Evolutionary conservation across 2,113 vertebrate species (phyloP).

Genomic region (Dromas ardeola): DNA sequence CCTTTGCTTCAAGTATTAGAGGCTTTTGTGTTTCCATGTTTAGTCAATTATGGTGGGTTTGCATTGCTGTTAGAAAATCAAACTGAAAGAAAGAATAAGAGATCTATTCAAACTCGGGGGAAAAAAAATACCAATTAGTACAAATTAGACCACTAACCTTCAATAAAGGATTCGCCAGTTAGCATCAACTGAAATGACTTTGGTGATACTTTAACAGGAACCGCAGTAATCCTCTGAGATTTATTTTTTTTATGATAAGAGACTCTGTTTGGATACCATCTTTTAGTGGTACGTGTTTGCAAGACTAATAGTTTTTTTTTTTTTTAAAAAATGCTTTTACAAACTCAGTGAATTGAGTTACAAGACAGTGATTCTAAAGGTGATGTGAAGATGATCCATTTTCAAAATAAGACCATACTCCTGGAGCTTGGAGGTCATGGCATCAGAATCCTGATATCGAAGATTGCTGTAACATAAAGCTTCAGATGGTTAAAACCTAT

Average conservation of each 20-base stretch:
- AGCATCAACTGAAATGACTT: background rate
- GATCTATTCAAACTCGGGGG: background rate
- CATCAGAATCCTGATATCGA: background rate
- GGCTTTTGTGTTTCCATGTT: background rate
- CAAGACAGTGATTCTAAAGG: background rate
- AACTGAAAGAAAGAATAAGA: background rate
- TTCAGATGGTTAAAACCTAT: background rate
- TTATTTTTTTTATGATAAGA: background rate
- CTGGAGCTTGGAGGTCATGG: background rate
- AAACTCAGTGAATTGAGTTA: background rate
- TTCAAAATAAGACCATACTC: background rate
- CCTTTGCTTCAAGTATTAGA: background rate
- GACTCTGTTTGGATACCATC: rapidly evolving
- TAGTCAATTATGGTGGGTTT: background rate
- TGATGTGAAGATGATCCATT: background rate
- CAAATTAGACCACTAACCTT: background rate
- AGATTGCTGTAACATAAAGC: background rate
- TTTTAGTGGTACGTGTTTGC: background rate
- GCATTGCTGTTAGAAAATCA: background rate
- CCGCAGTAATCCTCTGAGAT: background rate
- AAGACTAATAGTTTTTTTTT: background rate
- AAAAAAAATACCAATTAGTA: background rate
- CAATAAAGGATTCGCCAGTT: background rate
- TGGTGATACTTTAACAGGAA: background rate
- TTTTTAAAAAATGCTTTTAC: background rate